Conservation (phyloP, 2,113 vertebrate species). For the Heterotis niloticus region DNA sequence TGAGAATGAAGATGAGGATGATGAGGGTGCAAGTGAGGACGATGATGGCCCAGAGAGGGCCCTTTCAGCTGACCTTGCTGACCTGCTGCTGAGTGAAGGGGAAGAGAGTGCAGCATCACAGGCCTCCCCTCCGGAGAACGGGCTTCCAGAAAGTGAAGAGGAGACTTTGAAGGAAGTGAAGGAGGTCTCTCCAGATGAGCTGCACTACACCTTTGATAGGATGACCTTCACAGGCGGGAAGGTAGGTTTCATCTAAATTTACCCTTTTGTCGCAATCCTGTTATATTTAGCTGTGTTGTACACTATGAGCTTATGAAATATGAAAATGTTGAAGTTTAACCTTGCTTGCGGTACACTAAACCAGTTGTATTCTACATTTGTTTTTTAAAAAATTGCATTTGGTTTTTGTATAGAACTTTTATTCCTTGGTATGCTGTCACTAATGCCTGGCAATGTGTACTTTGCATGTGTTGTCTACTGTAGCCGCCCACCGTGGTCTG, state of each 20-base stretch:
- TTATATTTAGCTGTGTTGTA: too few species aligned
- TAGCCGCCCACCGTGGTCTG: constrained; percentile 96
- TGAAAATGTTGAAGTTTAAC: too few species aligned
- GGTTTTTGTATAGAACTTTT: too few species aligned
- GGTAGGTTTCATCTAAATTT: constrained; percentile 56
- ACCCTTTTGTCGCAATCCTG: too few species aligned
- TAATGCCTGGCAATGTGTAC: too few species aligned
- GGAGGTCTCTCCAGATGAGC: constrained; percentile 65
- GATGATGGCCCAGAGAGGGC: constrained; percentile 34
- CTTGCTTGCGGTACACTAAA: too few species aligned
- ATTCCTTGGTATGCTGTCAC: too few species aligned
- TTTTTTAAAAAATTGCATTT: too few species aligned
- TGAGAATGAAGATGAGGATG: constrained; percentile 34
- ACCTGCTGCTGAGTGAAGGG: constrained; percentile 42
- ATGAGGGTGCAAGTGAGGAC: neutral
- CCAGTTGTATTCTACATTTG: too few species aligned
- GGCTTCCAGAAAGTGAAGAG: constrained; percentile 57
- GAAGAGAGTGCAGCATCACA: neutral
- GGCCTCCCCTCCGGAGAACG: constrained; percentile 19
- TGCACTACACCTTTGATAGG: constrained; percentile 89
- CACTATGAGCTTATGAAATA: too few species aligned
- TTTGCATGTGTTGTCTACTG: too few species aligned
- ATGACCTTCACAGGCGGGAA: constrained; percentile 96
- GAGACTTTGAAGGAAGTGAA: constrained; percentile 50
- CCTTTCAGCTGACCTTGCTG: constrained; percentile 33